These are phyloP conservation scores for Zapus hudsonius DNA, from an alignment of 2,113 vertebrate species.

Conservation along the genomic window DNA sequence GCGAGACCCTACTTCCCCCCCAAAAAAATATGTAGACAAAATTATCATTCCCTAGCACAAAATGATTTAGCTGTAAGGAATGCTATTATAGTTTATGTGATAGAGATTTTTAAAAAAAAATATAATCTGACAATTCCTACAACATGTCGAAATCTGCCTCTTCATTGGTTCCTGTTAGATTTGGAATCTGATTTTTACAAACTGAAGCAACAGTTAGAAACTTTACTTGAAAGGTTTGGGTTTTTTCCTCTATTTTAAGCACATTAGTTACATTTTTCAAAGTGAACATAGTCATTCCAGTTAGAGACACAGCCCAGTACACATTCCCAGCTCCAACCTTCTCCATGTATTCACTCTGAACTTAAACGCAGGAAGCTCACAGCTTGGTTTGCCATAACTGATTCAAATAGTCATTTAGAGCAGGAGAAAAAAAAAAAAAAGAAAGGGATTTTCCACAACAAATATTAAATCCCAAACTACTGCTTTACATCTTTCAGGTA, in stretches of 20 bases:
- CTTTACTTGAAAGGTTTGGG: background rate
- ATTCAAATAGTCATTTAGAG: conserved; percentile 52
- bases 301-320: background rate
- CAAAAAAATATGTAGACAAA: no score
- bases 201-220: background rate
- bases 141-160: background rate
- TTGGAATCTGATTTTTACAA: conserved; percentile 1
- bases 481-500: conserved; percentile 56
- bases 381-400: conserved; percentile 50
- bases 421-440: background rate
- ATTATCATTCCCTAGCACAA: background rate
- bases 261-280: conserved; percentile 34
- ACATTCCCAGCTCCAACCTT: background rate
- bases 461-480: conserved; percentile 46
- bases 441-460: background rate
- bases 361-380: conserved; percentile 22
- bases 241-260: background rate
- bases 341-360: background rate
- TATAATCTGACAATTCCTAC: background rate
- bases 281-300: background rate
- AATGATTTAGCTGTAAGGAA: background rate
- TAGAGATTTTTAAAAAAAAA: no score
- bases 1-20: no score
- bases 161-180: background rate
- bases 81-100: background rate